Evolutionary conservation across 2,113 vertebrate genomes (phyloP).

Genomic region (Hassar affinis): DNA sequence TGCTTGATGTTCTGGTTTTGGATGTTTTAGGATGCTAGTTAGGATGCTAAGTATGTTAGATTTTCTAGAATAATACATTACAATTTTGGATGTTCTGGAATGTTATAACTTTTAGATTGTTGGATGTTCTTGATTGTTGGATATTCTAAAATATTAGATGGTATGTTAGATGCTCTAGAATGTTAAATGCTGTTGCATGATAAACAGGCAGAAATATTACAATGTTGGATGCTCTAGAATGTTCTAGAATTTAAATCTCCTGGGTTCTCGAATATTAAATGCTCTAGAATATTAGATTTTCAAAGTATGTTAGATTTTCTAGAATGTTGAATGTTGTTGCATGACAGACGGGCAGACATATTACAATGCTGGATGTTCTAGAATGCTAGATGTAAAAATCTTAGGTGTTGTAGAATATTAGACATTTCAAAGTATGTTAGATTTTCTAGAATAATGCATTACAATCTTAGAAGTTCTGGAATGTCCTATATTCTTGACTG

Average conservation of each 20-base stretch:
- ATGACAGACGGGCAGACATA: no score
- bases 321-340: no score
- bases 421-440: not conserved
- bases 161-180: constrained; percentile 1
- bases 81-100: not conserved
- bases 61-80: not conserved
- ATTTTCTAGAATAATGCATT: not conserved
- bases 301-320: not conserved
- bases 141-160: no score
- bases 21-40: not conserved
- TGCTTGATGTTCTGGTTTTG: not conserved
- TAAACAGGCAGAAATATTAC: no score
- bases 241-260: no score
- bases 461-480: not conserved
- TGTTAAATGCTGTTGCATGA: not conserved
- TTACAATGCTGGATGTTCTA: not conserved
- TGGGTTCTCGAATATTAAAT: no score
- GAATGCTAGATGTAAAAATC: not conserved
- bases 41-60: not conserved
- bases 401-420: not conserved
- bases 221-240: not conserved
- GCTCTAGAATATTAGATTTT: no score
- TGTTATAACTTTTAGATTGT: not conserved
- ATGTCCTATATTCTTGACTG: not conserved
- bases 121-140: no score